Percentiles rank a stretch among this genome's conserved stretches.
phyloP scores from a whole-genome alignment of 1,140 invertebrate species.

The Helicoverpa armigera region DNA sequence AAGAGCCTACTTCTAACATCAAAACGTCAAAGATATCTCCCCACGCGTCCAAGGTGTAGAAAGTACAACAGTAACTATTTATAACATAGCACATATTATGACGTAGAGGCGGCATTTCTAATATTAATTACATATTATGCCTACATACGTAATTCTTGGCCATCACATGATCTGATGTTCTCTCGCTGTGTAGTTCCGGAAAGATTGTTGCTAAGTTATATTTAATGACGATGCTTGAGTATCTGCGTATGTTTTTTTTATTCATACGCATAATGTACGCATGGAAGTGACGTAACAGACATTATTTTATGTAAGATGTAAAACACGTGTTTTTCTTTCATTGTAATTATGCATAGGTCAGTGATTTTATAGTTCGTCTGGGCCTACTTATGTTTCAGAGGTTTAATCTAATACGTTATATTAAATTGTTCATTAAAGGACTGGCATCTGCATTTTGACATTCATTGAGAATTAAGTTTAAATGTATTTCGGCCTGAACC shows the following conservation, averaged over 20 bases:
- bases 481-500: no score
- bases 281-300: background rate
- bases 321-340: background rate
- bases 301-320: conserved; percentile 9
- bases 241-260: background rate
- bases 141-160: background rate
- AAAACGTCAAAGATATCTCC: background rate
- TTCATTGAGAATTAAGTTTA: no score
- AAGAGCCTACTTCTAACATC: no score
- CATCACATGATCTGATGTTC: background rate
- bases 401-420: no score
- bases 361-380: no score
- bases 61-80: conserved; percentile 12
- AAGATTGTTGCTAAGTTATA: conserved; percentile 5
- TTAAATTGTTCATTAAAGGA: no score
- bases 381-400: no score
- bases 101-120: background rate
- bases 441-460: no score
- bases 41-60: conserved; percentile 7
- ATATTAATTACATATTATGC: conserved; percentile 4
- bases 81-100: background rate
- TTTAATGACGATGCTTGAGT: conserved; percentile 1
- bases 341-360: background rate
- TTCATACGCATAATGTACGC: background rate
- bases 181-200: background rate